Base-by-base conservation (phyloP, 2,888 invertebrate species). In the Meliscaeva auricollis region DNA sequence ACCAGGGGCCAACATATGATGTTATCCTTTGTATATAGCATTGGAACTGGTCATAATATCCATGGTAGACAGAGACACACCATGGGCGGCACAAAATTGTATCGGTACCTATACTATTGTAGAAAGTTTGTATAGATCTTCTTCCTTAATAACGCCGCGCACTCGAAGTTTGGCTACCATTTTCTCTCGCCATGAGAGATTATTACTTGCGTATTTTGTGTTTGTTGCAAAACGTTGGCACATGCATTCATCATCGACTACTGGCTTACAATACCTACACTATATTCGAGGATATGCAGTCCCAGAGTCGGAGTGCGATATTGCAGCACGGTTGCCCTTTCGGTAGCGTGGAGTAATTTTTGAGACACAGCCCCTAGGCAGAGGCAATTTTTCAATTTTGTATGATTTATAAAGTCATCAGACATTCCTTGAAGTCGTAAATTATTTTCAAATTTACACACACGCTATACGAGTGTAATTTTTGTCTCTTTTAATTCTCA, bases 381-480 rank as follows among this genome's bases (percentile, higher is more conserved):
- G 76, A 70, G 68, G 50, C 76, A 77, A 73, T 77, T 87, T 80
- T 79, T 72, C 81, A 76, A 69, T 73, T 87, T 66, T 44, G n/a
- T 72, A 70, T 87, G 80, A 87, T 87, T 87, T 84, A 80, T 87
- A 72, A 77, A 87, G 80, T 87, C 87, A 77, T 87, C 79, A 84
- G 76, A 11, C 70, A 84, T 87, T 80, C 74, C 73, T 80, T 41
- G 15, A 26, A 74, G 84, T 77, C 85, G 73, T 85, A 85, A 85
- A 85, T 85, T 81, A 85, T 81, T 76, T 81, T 69, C 9, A 76
- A 85, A 81, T 81, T 76, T 76, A 80, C 76, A 75, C 72, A 46
- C 46, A n/a, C n/a, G n/a, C n/a, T n/a, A n/a, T 41, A 20, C 44
- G 74, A 48, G 22, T 58, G 32, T 15, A 9, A 5, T 62, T 44